phyloP scores from a whole-genome alignment of 2,797 vertebrate species.

The Cirrhinus molitorella region DNA sequence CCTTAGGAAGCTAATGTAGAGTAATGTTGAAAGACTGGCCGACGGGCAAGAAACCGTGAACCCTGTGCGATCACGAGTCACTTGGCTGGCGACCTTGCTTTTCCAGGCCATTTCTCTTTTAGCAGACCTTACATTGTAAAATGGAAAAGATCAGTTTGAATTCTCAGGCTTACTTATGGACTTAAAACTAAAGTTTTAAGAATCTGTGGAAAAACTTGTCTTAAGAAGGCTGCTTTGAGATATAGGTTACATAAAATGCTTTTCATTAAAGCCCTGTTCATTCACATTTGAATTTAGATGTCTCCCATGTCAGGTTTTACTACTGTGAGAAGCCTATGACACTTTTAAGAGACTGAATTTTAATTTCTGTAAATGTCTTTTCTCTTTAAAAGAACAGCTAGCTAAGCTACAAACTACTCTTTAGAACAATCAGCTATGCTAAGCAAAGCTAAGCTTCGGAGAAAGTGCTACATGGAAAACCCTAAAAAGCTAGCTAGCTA shows the following conservation, averaged over 20 bases:
- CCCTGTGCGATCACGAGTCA: background rate
- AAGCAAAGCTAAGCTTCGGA: background rate
- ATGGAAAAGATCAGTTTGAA: background rate
- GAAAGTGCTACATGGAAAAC: background rate
- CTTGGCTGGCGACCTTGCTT: constrained; percentile 36
- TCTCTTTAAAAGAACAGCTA: background rate
- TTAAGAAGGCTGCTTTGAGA: constrained; percentile 11
- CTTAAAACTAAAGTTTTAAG: constrained; percentile 7
- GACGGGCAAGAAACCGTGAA: constrained; percentile 9
- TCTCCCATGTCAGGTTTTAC: background rate
- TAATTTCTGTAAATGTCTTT: background rate
- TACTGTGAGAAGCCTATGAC: background rate
- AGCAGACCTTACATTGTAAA: constrained; percentile 8
- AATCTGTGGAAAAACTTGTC: background rate
- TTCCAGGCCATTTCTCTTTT: constrained; percentile 23
- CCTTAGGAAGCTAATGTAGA: constrained; percentile 47
- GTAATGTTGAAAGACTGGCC: constrained; percentile 25
- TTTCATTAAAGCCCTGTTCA: constrained; percentile 11
- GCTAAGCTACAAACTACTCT: background rate
- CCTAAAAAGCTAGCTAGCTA: no score
- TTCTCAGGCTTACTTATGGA: constrained; percentile 14
- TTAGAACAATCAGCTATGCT: background rate
- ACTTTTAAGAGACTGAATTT: background rate
- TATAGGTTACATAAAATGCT: constrained; percentile 19
- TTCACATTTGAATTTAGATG: constrained; percentile 8